A percentile compares a stretch with the other conserved stretches of the same genome.
Evolutionary conservation across 1,140 invertebrate genomes (phyloP).

Genomic region (Drosophila repletoides): DNA sequence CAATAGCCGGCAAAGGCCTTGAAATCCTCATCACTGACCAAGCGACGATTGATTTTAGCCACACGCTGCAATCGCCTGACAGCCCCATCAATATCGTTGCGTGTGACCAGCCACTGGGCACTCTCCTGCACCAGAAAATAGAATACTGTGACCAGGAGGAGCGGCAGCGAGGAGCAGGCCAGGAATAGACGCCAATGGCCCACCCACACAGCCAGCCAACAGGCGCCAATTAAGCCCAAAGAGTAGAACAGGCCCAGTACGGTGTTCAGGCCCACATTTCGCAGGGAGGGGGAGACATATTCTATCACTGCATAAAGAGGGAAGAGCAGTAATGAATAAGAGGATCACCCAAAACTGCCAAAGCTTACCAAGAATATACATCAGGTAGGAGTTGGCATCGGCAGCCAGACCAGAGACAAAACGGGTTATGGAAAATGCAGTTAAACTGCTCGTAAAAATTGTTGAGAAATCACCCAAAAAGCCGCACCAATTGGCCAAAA

Average conservation of each 20-base stretch:
- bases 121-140: conserved; percentile 85
- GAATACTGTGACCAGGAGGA: conserved; percentile 82
- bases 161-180: conserved; percentile 83
- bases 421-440: conserved; percentile 82
- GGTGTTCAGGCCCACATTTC: conserved; percentile 84
- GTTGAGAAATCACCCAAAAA: conserved; percentile 84
- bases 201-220: conserved; percentile 83
- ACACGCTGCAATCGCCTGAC: conserved; percentile 83
- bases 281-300: conserved; percentile 84
- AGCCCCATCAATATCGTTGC: conserved; percentile 83
- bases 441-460: conserved; percentile 81
- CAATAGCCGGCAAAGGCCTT: conserved; percentile 81
- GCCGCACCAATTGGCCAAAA: conserved; percentile 83
- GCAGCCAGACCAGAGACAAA: conserved; percentile 84
- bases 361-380: conserved; percentile 85
- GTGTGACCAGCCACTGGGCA: conserved; percentile 85
- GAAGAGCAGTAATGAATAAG: not conserved
- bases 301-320: conserved; percentile 83
- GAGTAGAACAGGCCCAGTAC: conserved; percentile 85
- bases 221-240: conserved; percentile 83
- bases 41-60: conserved; percentile 84
- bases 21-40: conserved; percentile 81
- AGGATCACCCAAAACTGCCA: not conserved
- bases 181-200: conserved; percentile 84
- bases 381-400: conserved; percentile 85